Evolutionary conservation across 2,113 vertebrate genomes (phyloP).

Genomic region (Tangachromis dhanisi): DNA sequence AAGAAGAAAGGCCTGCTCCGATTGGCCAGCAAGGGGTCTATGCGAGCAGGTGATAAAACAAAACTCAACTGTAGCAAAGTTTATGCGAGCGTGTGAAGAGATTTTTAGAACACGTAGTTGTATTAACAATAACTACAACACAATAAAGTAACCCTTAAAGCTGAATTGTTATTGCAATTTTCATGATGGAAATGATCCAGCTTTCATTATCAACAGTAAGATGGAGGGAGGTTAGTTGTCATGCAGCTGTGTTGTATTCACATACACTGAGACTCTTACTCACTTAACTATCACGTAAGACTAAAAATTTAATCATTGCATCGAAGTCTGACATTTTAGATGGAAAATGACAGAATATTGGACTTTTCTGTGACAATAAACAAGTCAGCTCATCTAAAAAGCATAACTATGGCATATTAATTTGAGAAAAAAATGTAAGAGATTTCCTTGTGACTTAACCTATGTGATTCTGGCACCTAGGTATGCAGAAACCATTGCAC

Average conservation of each 20-base stretch:
- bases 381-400: neutral
- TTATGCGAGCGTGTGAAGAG: neutral
- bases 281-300: neutral
- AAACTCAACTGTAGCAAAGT: neutral
- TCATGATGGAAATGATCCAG: neutral
- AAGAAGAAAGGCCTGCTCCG: slow-evolving; percentile 83
- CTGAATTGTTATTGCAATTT: neutral
- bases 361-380: neutral
- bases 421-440: neutral
- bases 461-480: neutral
- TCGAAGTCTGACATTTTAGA: neutral
- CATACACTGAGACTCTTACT: neutral
- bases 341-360: neutral
- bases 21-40: slow-evolving; percentile 67
- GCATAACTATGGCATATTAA: rapidly evolving
- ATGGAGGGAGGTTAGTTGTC: neutral
- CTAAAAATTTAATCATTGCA: neutral
- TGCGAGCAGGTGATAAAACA: slow-evolving; percentile 74
- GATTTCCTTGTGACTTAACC: neutral
- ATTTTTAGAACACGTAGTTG: neutral
- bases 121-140: neutral
- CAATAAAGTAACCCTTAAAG: neutral
- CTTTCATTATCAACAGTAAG: neutral
- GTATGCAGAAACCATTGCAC: neutral
- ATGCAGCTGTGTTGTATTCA: neutral